A percentile compares a stretch with the other conserved stretches of the same genome.
phyloP scores from a whole-genome alignment of 2,797 vertebrate species.

The Sebastes diploproa region DNA sequence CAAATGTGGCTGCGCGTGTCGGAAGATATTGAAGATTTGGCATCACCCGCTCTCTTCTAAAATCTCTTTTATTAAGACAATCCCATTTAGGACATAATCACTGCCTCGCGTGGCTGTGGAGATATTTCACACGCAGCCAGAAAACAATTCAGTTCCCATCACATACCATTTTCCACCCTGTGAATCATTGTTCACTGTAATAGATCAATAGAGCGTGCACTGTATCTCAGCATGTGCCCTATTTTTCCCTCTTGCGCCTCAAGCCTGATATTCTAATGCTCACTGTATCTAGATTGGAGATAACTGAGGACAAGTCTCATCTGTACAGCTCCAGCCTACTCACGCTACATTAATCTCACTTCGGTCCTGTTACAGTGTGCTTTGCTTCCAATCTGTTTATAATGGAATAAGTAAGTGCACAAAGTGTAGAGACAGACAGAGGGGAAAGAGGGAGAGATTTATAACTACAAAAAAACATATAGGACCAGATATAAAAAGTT shows the following conservation, averaged over 20 bases:
- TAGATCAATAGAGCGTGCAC: slow-evolving; percentile 54
- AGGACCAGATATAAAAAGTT: slow-evolving; percentile 44
- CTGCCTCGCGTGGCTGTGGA: background rate
- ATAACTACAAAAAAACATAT: background rate
- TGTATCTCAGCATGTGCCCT: slow-evolving; percentile 49
- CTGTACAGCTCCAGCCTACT: slow-evolving; percentile 8
- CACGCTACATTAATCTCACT: slow-evolving; percentile 31
- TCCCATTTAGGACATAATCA: slow-evolving; percentile 10
- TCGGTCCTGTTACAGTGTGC: background rate
- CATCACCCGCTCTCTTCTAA: background rate
- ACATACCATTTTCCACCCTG: slow-evolving; percentile 35
- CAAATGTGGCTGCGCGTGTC: slow-evolving; percentile 30
- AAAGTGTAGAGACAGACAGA: background rate
- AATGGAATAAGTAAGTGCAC: background rate
- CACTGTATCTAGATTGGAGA: slow-evolving; percentile 39
- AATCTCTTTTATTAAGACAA: slow-evolving; percentile 27
- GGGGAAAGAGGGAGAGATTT: background rate
- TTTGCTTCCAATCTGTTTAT: slow-evolving; percentile 1
- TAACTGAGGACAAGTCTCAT: slow-evolving; percentile 31
- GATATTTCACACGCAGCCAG: slow-evolving; percentile 18
- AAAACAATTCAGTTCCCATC: slow-evolving; percentile 35
- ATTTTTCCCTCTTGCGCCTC: slow-evolving; percentile 57
- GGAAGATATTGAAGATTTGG: slow-evolving; percentile 33
- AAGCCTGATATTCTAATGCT: slow-evolving; percentile 42
- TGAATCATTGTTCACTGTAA: slow-evolving; percentile 35